Percentiles rank a stretch among this genome's conserved stretches.
phyloP scores from a whole-genome alignment of 2,888 invertebrate species.

The Neoaliturus tenellus region DNA sequence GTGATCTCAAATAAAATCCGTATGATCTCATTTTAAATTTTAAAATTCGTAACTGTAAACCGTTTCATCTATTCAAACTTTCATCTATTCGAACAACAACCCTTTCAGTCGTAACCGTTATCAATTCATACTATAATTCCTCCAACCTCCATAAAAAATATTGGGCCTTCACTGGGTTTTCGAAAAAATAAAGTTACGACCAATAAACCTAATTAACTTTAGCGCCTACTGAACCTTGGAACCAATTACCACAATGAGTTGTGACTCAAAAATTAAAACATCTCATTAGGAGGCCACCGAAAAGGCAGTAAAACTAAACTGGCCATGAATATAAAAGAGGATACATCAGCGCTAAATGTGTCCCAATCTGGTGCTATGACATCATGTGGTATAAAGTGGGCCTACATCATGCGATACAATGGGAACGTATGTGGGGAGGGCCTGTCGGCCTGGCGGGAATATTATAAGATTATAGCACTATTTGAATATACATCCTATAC shows the following conservation, averaged over 20 bases:
- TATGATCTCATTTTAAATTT: no score
- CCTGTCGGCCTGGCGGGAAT: not conserved
- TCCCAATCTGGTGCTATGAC: slow-evolving; percentile 33
- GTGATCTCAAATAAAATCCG: no score
- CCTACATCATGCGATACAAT: slow-evolving; percentile 8
- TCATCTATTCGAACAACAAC: no score
- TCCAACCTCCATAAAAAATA: no score
- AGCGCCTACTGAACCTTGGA: not conserved
- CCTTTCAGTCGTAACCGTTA: no score
- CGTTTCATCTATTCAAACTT: no score
- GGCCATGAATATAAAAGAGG: slow-evolving; percentile 43
- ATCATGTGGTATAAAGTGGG: no score
- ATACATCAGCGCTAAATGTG: slow-evolving; percentile 31
- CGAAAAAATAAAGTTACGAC: not conserved
- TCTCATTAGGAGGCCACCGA: slow-evolving; percentile 29
- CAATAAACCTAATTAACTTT: not conserved
- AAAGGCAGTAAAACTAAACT: slow-evolving; percentile 37
- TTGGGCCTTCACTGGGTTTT: no score
- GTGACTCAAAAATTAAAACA: slow-evolving; percentile 10
- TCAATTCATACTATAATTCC: no score
- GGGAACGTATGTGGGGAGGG: not conserved
- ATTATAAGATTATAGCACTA: no score
- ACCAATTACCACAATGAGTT: slow-evolving; percentile 2
- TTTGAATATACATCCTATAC: no score
- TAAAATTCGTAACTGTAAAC: no score